Evolutionary conservation across 1,140 invertebrate genomes (phyloP).

Genomic region (Cydia splendana): DNA sequence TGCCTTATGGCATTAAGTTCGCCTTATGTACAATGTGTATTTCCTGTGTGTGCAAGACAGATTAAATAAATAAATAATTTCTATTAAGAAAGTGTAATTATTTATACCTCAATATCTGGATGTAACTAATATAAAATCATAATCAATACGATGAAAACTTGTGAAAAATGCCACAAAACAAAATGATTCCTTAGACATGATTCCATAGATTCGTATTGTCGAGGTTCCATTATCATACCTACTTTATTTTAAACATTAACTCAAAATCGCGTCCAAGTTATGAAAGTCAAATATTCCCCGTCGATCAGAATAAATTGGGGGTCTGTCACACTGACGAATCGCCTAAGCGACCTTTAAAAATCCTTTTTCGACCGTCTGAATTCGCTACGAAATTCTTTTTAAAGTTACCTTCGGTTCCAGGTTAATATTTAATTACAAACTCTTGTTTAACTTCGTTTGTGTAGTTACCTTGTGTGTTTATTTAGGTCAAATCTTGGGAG

Average conservation of each 20-base stretch:
- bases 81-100: no score
- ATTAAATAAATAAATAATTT: no score
- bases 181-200: neutral
- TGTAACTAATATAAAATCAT: no score
- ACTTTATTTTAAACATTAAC: constrained; percentile 20
- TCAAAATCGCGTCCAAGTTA: constrained; percentile 15
- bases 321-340: constrained; percentile 4
- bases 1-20: no score
- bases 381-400: neutral
- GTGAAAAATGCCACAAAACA: no score
- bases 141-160: no score
- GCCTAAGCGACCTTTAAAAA: neutral
- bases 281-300: constrained; percentile 11
- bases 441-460: neutral
- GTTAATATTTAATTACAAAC: constrained; percentile 2
- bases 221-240: neutral
- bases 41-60: no score
- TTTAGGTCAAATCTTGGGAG: constrained; percentile 11
- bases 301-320: constrained; percentile 3
- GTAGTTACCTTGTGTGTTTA: neutral
- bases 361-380: neutral
- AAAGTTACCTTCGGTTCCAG: neutral
- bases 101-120: no score
- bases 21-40: no score
- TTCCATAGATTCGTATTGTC: neutral